phyloP scores from a whole-genome alignment of 2,888 invertebrate species.

The Stomorhina lunata region DNA sequence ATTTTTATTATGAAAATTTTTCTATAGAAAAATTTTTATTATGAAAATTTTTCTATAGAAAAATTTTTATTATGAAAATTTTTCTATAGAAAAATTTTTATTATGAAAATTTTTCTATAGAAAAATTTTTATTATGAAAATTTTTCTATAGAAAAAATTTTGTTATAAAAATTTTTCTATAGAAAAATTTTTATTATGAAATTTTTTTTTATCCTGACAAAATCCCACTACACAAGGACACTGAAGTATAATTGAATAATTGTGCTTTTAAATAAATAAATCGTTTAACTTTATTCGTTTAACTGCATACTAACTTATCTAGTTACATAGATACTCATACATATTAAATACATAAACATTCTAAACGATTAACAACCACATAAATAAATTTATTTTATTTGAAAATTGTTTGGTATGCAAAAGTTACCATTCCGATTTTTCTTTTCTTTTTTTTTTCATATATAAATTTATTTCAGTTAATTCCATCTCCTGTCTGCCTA shows the following conservation, averaged over 20 bases:
- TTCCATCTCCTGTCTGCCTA: slow-evolving; percentile 40
- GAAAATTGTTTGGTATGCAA: slow-evolving; percentile 37
- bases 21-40: no score
- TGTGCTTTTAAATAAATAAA: slow-evolving; percentile 22
- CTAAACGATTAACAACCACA: slow-evolving; percentile 44
- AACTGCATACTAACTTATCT: no score
- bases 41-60: no score
- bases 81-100: no score
- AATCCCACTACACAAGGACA: not conserved
- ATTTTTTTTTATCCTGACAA: not conserved
- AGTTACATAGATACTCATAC: no score
- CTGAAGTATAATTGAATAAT: slow-evolving; percentile 25
- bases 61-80: no score
- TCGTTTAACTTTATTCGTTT: not conserved
- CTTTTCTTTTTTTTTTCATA: not conserved
- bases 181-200: no score
- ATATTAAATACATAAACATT: slow-evolving; percentile 22
- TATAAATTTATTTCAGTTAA: not conserved
- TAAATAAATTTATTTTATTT: slow-evolving; percentile 56
- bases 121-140: no score
- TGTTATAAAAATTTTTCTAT: no score
- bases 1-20: no score
- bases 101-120: no score
- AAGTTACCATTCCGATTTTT: slow-evolving; percentile 10
- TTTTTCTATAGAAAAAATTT: no score